Conservation (phyloP, 2,113 vertebrate species). For the Nestor notabilis region DNA sequence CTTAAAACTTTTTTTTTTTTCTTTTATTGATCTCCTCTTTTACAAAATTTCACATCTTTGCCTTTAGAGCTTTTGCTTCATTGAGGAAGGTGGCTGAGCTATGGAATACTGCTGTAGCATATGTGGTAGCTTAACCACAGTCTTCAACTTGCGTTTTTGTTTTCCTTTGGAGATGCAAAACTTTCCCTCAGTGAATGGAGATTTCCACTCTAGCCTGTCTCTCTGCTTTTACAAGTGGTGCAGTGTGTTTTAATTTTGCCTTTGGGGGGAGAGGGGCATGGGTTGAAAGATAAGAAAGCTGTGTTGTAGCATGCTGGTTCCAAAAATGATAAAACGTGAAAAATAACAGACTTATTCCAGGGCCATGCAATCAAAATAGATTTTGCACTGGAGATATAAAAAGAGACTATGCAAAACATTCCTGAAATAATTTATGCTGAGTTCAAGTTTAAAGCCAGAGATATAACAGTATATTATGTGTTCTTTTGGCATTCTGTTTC, state of each 20-base stretch:
- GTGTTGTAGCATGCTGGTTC: not conserved
- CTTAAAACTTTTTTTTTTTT: not conserved
- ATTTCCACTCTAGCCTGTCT: slow-evolving; percentile 25
- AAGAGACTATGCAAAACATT: slow-evolving; percentile 59
- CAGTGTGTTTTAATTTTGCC: slow-evolving; percentile 35
- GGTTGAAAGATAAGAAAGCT: slow-evolving; percentile 37
- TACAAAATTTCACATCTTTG: not conserved
- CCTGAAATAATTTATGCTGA: slow-evolving; percentile 63
- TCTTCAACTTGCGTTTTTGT: not conserved
- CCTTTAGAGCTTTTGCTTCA: not conserved
- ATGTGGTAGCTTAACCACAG: not conserved
- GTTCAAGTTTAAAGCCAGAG: slow-evolving; percentile 65
- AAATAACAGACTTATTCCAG: slow-evolving; percentile 46
- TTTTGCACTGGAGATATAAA: slow-evolving; percentile 59
- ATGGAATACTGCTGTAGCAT: not conserved
- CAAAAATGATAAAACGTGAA: slow-evolving; percentile 65
- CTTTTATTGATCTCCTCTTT: not conserved
- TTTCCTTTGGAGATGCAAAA: slow-evolving; percentile 8
- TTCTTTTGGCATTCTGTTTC: slow-evolving; percentile 46
- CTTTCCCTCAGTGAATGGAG: not conserved
- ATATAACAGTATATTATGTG: slow-evolving; percentile 46
- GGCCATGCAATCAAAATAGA: slow-evolving; percentile 53
- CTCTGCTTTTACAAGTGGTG: slow-evolving; percentile 29
- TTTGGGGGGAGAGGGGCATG: not conserved
- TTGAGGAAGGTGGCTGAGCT: not conserved